A percentile compares a stretch with the other conserved stretches of the same genome.
These are phyloP conservation scores for Spizaetus ornatus DNA, from an alignment of 2,113 vertebrate species.

Conservation along the genomic window DNA sequence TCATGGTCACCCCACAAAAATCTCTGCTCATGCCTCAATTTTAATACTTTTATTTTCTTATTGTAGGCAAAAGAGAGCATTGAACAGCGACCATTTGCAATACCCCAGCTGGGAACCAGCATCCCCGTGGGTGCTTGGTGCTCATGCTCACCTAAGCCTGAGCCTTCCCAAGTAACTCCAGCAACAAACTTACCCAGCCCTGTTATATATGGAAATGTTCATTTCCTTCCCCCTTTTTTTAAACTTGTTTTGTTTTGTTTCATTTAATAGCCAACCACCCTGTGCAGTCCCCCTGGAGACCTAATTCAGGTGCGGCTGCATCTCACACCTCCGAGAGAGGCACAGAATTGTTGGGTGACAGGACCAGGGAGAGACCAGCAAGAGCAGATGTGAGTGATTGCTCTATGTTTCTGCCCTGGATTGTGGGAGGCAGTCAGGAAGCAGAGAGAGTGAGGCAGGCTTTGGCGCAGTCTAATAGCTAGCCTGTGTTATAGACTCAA, in stretches of 20 bases:
- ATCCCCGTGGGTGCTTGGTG: accelerated
- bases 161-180: neutral
- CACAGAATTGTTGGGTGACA: neutral
- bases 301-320: no score
- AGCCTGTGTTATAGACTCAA: neutral
- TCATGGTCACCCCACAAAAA: neutral
- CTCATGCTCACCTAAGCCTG: neutral
- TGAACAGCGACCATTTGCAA: neutral
- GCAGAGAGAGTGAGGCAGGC: neutral
- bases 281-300: neutral
- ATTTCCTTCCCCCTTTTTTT: neutral
- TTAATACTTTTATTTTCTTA: neutral
- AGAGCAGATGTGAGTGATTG: neutral
- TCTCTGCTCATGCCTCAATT: neutral
- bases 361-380: neutral
- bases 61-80: neutral
- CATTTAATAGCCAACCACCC: neutral
- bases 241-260: neutral
- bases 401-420: neutral
- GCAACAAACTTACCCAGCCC: neutral
- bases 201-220: neutral
- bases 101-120: neutral
- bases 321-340: neutral
- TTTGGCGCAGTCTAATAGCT: neutral
- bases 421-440: neutral